Percentiles rank a stretch among this genome's conserved stretches.
Evolutionary conservation across 2,797 vertebrate genomes (phyloP).

Genomic region (Heteromormyrus szaboi): DNA sequence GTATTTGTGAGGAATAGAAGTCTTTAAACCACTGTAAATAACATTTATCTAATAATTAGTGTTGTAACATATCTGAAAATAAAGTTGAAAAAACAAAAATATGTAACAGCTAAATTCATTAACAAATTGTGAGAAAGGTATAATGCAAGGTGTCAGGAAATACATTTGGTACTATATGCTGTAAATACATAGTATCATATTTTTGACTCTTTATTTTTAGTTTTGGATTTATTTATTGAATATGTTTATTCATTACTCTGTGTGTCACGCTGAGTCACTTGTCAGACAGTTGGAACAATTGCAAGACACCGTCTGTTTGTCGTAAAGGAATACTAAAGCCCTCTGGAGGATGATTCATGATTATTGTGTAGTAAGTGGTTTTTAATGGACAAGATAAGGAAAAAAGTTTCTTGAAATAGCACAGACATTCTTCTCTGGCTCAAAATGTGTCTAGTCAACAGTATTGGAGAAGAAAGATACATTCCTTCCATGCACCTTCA

Average conservation of each 20-base stretch:
- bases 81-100: neutral
- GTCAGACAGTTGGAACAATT: neutral
- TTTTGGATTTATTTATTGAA: slow-evolving; percentile 20
- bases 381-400: neutral
- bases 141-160: neutral
- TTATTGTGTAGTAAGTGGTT: neutral
- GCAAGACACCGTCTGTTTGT: neutral
- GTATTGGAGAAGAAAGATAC: neutral
- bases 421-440: neutral
- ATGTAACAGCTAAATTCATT: neutral
- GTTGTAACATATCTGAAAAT: neutral
- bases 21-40: neutral
- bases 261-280: slow-evolving; percentile 9
- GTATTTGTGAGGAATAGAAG: slow-evolving; percentile 3
- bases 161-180: neutral
- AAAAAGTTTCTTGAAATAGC: neutral
- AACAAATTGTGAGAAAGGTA: neutral
- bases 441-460: neutral
- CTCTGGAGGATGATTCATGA: neutral
- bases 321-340: neutral
- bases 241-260: neutral
- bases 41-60: neutral
- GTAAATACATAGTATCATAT: slow-evolving; percentile 16
- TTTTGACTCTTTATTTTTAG: neutral
- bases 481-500: neutral